Percentiles rank a stretch among this genome's conserved stretches.
Conservation (phyloP, 1,140 invertebrate genomes). For the Ceratina japonica region DNA sequence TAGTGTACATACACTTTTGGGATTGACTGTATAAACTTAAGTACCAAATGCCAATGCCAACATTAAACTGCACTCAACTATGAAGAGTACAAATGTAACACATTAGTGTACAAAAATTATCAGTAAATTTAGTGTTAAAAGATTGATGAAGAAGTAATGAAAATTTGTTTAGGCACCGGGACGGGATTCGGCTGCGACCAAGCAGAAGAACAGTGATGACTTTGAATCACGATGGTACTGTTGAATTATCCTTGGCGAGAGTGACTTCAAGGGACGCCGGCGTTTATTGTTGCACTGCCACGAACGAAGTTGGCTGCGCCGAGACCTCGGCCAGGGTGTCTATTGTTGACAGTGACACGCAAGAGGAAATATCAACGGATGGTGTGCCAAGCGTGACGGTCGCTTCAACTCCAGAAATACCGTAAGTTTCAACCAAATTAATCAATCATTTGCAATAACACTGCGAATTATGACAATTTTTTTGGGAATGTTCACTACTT, state of each 20-base stretch:
- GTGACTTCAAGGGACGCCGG: constrained; percentile 87
- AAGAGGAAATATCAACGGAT: constrained; percentile 20
- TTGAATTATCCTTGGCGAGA: constrained; percentile 86
- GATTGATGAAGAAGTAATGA: neutral
- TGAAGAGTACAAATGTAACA: too few relatives aligned
- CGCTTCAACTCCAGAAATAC: constrained; percentile 77
- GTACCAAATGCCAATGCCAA: too few relatives aligned
- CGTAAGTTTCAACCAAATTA: constrained; percentile 77
- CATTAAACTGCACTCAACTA: too few relatives aligned
- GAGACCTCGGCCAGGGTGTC: constrained; percentile 86
- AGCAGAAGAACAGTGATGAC: constrained; percentile 87
- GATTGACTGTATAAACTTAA: too few relatives aligned
- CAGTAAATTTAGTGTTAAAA: too few relatives aligned
- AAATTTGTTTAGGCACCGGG: constrained; percentile 80
- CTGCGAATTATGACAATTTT: neutral
- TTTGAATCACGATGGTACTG: constrained; percentile 87
- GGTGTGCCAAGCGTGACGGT: constrained; percentile 28
- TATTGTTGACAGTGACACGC: constrained; percentile 76
- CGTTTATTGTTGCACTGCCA: constrained; percentile 92
- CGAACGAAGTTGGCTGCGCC: constrained; percentile 90
- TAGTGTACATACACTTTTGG: too few relatives aligned
- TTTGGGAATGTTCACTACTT: neutral
- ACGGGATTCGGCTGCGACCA: constrained; percentile 86
- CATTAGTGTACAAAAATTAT: too few relatives aligned
- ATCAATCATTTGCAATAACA: too few relatives aligned